Evolutionary conservation across 1,140 invertebrate genomes (phyloP), one percentile per base, ranked within the genome.

Genomic region (Neoseiulus cucumeris): DNA sequence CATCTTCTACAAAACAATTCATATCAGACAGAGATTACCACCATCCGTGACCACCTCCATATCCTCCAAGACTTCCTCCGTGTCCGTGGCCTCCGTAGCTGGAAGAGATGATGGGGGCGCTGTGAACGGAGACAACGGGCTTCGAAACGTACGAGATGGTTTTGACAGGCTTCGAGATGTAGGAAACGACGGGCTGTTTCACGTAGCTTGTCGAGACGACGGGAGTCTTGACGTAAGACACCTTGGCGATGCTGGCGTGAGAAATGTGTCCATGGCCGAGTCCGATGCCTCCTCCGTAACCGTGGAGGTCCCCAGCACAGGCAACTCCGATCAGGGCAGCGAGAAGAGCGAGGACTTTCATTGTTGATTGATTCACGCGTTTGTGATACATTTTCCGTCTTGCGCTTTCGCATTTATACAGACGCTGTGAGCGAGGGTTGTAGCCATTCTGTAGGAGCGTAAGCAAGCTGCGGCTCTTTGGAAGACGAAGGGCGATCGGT

Each of bases 101-200:
- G 22, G 14, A 9, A 2, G 51, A 59, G 22, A 59, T 59, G 51
- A 59, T 33, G 17, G 51, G 51, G 22, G 33, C 51, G 51, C 51
- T 25, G 51, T 25, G 33, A 2, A 59, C 22, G 25, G 51, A 59
- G 33, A 59, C 51, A 6, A 59, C 51, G 33, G 51, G 51, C 22
- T 59, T 59, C 51, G 51, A 59, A 17, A 59, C 51, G 22, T 59
- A 59, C 51, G 51, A 59, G 51, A 59, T 59, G 14, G 51, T 18
- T 25, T 59, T 59, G 14, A 59, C 45, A 4, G 45, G 45, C 14
- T 47, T 47, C 4, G 45, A 47, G 18, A 47, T 25, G 33, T 59
- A 59, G 22, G 22, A 59, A 25, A 17, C 22, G 22, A 59, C 14
- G 51, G 22, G 51, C 22, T 59, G 25, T 33, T 59, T 59, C 51